phyloP scores from a whole-genome alignment of 2,797 vertebrate genomes.

The Tiaroga cobitis region DNA sequence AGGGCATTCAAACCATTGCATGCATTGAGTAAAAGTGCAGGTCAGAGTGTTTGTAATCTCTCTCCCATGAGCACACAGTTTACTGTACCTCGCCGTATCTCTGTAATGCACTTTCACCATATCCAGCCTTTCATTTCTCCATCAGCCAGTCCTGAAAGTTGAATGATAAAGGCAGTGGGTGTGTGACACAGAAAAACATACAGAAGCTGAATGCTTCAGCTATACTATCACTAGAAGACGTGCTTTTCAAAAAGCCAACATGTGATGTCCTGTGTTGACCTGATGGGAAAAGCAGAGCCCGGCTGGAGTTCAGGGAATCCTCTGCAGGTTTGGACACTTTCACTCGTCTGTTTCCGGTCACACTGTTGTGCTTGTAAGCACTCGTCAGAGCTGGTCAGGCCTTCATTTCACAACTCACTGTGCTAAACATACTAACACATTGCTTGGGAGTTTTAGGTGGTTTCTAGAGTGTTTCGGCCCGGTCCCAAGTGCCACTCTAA shows the following conservation, averaged over 20 bases:
- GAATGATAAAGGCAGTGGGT: constrained; percentile 21
- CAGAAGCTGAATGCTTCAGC: constrained; percentile 34
- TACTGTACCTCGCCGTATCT: background rate
- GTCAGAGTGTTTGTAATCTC: constrained; percentile 21
- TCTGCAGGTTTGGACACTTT: background rate
- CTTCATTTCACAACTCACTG: background rate
- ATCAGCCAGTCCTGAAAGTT: constrained; percentile 3
- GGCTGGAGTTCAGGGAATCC: background rate
- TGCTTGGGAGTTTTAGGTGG: background rate
- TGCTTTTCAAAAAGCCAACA: constrained; percentile 29
- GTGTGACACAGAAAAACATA: constrained; percentile 43
- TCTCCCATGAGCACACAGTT: background rate
- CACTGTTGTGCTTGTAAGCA: constrained; percentile 9
- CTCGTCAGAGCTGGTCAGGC: background rate
- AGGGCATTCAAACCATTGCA: background rate
- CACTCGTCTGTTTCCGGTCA: constrained; percentile 15
- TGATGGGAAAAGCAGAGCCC: constrained; percentile 61
- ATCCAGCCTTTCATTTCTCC: constrained; percentile 17
- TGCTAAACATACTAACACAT: background rate
- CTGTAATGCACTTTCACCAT: constrained; percentile 30
- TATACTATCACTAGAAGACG: constrained; percentile 39
- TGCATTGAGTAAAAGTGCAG: background rate
- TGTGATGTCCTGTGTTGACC: constrained; percentile 47
- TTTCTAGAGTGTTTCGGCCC: background rate
- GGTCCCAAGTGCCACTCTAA: background rate